Conservation (phyloP, 2,113 vertebrate species). For the Rallus limicola region DNA sequence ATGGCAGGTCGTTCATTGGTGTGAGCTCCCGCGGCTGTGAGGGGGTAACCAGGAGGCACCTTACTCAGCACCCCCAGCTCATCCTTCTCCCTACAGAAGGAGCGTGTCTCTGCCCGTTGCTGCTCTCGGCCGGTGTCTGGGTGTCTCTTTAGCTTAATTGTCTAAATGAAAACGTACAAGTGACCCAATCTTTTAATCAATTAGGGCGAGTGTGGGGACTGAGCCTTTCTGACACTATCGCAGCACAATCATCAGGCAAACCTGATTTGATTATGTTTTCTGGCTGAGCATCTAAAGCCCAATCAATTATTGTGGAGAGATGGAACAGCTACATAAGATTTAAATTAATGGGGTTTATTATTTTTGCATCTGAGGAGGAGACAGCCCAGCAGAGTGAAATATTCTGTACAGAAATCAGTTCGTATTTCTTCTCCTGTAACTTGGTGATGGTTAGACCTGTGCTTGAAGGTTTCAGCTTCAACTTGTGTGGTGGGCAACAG, state of each 20-base stretch:
- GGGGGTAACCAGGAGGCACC: no score
- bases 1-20: not conserved
- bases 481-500: not conserved
- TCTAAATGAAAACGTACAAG: conserved; percentile 41
- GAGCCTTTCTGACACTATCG: not conserved
- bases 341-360: conserved; percentile 50
- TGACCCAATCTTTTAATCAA: conserved; percentile 47
- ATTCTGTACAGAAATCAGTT: not conserved
- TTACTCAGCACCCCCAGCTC: not conserved
- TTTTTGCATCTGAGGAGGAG: conserved; percentile 13
- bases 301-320: conserved; percentile 10
- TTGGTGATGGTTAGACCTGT: not conserved
- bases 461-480: not conserved
- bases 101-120: not conserved
- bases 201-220: not conserved
- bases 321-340: conserved; percentile 33
- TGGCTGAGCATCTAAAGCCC: conserved; percentile 20
- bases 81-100: not conserved
- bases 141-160: conserved; percentile 30
- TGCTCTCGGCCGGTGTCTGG: not conserved
- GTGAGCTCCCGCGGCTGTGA: no score
- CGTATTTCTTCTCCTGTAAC: not conserved
- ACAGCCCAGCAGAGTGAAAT: not conserved
- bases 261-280: not conserved
- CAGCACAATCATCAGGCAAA: not conserved